Percentiles rank a stretch among this genome's conserved stretches.
phyloP scores from a whole-genome alignment of 2,797 vertebrate genomes.

The Peromyscus melanophrys region DNA sequence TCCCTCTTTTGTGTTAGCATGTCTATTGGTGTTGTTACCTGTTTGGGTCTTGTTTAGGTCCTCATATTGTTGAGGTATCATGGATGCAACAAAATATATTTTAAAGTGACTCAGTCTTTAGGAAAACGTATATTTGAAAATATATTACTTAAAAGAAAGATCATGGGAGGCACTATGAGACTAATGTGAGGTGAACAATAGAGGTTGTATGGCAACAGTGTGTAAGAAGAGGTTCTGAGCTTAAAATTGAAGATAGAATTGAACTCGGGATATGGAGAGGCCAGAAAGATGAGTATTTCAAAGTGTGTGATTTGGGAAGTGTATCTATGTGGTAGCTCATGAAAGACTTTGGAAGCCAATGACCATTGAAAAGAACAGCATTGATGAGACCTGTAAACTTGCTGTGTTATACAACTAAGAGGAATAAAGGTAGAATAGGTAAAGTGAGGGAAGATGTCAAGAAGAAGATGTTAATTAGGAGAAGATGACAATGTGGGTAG shows the following conservation, averaged over 20 bases:
- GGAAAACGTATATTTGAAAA: background rate
- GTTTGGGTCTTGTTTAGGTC: background rate
- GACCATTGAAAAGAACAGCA: background rate
- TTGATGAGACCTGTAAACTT: background rate
- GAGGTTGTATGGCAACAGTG: background rate
- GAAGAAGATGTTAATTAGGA: background rate
- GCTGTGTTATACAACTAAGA: background rate
- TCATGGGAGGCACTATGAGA: background rate
- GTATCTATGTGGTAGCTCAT: background rate
- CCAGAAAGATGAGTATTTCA: background rate
- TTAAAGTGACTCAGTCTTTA: constrained; percentile 4
- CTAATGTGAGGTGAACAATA: background rate
- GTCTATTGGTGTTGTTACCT: background rate
- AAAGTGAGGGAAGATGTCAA: background rate
- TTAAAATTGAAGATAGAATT: constrained; percentile 29
- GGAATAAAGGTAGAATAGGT: background rate
- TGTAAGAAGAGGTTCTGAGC: background rate
- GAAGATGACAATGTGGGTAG: background rate
- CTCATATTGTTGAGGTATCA: background rate
- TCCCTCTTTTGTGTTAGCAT: background rate
- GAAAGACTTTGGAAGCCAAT: background rate
- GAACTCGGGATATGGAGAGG: background rate
- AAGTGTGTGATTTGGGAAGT: background rate
- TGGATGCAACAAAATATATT: background rate
- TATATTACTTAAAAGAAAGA: background rate